Conservation (phyloP, 2,888 invertebrate species). For the Caenorhabditis panamensis region DNA sequence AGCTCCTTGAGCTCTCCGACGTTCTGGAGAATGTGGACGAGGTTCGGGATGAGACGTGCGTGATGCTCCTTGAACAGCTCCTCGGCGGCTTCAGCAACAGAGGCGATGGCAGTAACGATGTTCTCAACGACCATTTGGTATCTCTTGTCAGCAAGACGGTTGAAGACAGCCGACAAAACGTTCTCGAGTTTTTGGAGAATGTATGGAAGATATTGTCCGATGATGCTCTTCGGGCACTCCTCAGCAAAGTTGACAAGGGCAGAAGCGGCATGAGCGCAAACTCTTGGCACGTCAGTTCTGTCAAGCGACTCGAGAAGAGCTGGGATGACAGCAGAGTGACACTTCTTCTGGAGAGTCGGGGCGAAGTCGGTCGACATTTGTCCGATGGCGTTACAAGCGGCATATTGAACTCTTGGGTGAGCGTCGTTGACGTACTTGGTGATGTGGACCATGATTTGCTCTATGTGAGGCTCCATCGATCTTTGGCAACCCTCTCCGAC, state of each 20-base stretch:
- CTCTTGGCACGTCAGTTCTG: conserved; percentile 93
- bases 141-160: conserved; percentile 91
- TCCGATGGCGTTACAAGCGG: conserved; percentile 98
- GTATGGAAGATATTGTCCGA: conserved; percentile 91
- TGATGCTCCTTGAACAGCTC: conserved; percentile 96
- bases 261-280: conserved; percentile 92
- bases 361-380: conserved; percentile 99
- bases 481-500: conserved; percentile 98
- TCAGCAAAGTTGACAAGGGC: conserved; percentile 99
- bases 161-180: conserved; percentile 93
- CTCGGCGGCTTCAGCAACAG: conserved; percentile 97
- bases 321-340: conserved; percentile 90
- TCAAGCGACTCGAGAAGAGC: conserved; percentile 91
- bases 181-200: conserved; percentile 93
- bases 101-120: conserved; percentile 86
- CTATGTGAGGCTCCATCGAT: conserved; percentile 96
- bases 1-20: conserved; percentile 84
- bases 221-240: conserved; percentile 92
- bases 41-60: conserved; percentile 90
- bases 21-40: conserved; percentile 95
- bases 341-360: conserved; percentile 96
- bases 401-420: conserved; percentile 94
- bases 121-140: conserved; percentile 97
- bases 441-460: conserved; percentile 92
- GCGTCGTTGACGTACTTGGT: conserved; percentile 90